phyloP scores from a whole-genome alignment of 2,888 invertebrate genomes.

The Hemistola chrysoprasaria region DNA sequence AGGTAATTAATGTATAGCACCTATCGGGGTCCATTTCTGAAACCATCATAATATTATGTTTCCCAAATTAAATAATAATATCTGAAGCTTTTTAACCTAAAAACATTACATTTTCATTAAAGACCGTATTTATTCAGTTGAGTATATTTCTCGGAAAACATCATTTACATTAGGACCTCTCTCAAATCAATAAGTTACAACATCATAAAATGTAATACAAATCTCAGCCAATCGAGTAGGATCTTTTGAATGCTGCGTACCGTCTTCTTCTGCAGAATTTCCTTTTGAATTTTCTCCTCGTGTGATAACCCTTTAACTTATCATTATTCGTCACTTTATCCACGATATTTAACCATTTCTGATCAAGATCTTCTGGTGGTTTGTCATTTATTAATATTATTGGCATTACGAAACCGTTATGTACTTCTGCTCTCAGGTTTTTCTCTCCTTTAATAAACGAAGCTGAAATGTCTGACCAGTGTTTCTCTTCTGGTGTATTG shows the following conservation, averaged over 20 bases:
- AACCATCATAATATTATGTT: no score
- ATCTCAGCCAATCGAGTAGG: slow-evolving; percentile 65
- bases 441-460: slow-evolving; percentile 45
- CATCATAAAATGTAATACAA: background rate
- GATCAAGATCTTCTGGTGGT: slow-evolving; percentile 66
- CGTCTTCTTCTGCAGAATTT: slow-evolving; percentile 64
- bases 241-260: slow-evolving; percentile 65
- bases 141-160: slow-evolving; percentile 6
- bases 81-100: no score
- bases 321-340: slow-evolving; percentile 55
- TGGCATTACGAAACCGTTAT: slow-evolving; percentile 45
- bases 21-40: no score
- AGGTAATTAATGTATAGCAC: no score
- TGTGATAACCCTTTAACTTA: slow-evolving; percentile 56
- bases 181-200: no score
- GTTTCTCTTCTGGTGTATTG: slow-evolving; percentile 47
- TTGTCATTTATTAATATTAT: slow-evolving; percentile 71
- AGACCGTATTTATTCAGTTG: background rate
- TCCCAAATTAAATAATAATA: no score
- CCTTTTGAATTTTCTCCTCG: slow-evolving; percentile 58
- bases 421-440: slow-evolving; percentile 33
- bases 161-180: slow-evolving; percentile 1
- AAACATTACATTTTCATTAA: background rate
- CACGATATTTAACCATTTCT: slow-evolving; percentile 59
- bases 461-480: slow-evolving; percentile 48